Evolutionary conservation across 2,888 invertebrate genomes (phyloP).

Genomic region (Scrobipalpa atriplicella): DNA sequence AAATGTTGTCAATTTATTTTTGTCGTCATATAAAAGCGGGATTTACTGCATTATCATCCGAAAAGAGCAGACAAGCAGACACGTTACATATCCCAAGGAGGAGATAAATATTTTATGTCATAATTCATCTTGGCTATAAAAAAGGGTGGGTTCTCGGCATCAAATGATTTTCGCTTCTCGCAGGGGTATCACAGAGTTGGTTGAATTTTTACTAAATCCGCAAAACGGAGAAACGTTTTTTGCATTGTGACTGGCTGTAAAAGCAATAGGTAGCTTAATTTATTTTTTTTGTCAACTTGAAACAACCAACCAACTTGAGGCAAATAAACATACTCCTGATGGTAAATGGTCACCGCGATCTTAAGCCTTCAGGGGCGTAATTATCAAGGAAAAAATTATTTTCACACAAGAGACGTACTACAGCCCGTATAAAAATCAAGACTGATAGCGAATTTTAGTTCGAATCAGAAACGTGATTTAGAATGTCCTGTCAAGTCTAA

Average conservation of each 20-base stretch:
- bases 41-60: conserved; percentile 70
- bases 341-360: no score
- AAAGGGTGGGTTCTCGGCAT: conserved; percentile 43
- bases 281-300: no score
- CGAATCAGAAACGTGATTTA: no score
- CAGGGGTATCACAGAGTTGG: not conserved
- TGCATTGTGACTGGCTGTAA: not conserved
- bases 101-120: conserved; percentile 78
- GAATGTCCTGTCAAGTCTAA: no score
- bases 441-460: no score
- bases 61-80: conserved; percentile 55
- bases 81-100: conserved; percentile 68
- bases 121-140: conserved; percentile 74
- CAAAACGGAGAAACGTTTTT: not conserved
- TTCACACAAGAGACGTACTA: no score
- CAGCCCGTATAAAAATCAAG: no score
- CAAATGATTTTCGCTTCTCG: not conserved
- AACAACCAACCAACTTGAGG: no score
- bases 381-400: no score
- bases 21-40: conserved; percentile 60
- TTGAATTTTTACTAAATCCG: not conserved
- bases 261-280: no score
- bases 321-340: no score
- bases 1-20: conserved; percentile 54
- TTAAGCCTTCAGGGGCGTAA: no score